These are phyloP conservation scores for Poecilia picta DNA, from an alignment of 2,797 vertebrate species.

Conservation along the genomic window DNA sequence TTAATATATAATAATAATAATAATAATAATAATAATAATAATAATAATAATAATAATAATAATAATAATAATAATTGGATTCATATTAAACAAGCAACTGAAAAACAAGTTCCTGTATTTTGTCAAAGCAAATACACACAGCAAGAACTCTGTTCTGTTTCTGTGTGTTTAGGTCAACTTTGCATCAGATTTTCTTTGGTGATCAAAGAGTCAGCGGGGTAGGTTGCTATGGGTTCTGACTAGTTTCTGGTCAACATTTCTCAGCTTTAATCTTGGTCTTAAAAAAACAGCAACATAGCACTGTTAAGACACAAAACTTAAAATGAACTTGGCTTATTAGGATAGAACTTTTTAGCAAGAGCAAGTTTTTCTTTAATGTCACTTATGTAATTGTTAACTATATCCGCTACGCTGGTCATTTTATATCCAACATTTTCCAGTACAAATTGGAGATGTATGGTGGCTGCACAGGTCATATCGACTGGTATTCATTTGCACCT, in stretches of 20 bases:
- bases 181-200: not conserved
- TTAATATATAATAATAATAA: too few species aligned
- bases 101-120: not conserved
- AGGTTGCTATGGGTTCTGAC: not conserved
- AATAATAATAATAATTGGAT: too few species aligned
- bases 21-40: too few species aligned
- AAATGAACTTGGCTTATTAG: not conserved
- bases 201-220: not conserved
- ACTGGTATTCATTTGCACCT: not conserved
- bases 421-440: not conserved
- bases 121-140: not conserved
- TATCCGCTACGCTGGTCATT: not conserved
- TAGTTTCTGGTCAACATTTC: not conserved
- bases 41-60: too few species aligned
- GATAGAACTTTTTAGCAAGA: not conserved
- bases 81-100: not conserved
- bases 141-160: not conserved
- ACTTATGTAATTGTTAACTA: not conserved
- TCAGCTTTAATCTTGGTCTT: not conserved
- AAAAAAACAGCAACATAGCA: not conserved
- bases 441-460: not conserved
- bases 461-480: not conserved
- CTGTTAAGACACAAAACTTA: not conserved
- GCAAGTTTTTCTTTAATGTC: not conserved
- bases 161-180: not conserved